These are phyloP conservation scores for Drosophila acutilabella DNA, from an alignment of 2,888 invertebrate genomes.

Conservation along the genomic window DNA sequence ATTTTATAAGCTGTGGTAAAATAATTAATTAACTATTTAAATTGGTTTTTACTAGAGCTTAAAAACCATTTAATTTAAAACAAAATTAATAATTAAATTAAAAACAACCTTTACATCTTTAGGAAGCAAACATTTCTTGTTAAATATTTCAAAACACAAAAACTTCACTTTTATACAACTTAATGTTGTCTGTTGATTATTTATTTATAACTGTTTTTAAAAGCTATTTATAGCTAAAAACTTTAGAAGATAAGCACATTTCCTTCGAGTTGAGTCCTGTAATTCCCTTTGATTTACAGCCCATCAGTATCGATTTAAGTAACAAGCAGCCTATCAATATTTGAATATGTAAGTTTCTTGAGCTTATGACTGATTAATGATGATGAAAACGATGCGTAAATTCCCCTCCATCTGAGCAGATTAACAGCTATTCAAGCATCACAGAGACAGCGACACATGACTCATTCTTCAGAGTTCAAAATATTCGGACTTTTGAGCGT, in stretches of 20 bases:
- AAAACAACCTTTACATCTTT: no score
- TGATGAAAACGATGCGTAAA: constrained; percentile 28
- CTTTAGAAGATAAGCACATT: neutral
- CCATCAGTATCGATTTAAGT: constrained; percentile 12
- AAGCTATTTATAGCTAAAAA: no score
- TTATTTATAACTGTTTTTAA: no score
- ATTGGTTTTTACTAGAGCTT: no score
- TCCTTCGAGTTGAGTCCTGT: neutral
- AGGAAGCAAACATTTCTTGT: no score
- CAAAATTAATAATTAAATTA: no score
- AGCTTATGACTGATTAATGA: constrained; percentile 28
- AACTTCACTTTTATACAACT: no score
- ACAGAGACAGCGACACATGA: constrained; percentile 27
- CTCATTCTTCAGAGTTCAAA: constrained; percentile 34
- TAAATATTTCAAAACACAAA: no score
- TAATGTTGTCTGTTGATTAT: no score
- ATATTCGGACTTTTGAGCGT: constrained; percentile 1
- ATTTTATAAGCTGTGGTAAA: no score
- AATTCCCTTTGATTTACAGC: constrained; percentile 19
- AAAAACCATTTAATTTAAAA: no score
- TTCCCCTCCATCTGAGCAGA: constrained; percentile 18
- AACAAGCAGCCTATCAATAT: constrained; percentile 7
- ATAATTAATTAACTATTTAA: no score
- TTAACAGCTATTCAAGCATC: constrained; percentile 26
- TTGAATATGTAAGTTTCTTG: neutral